Evolutionary conservation across 2,113 vertebrate species (phyloP).

Genomic region (Nyctibius bracteatus): DNA sequence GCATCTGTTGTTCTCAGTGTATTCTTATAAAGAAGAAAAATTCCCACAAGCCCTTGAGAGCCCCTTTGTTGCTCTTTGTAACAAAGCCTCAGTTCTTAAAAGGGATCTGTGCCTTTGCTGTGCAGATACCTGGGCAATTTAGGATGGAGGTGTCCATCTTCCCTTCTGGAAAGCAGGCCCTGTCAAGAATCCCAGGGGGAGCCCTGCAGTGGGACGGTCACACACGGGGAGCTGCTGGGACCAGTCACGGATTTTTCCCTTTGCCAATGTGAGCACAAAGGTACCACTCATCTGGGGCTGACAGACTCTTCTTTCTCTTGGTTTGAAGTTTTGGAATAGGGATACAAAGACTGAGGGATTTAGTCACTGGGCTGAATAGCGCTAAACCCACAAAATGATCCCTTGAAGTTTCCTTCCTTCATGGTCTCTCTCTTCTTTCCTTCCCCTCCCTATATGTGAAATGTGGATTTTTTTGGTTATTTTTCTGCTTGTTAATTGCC

Average conservation of each 20-base stretch:
- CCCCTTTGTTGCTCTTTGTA: not conserved
- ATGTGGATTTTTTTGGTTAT: constrained; percentile 73
- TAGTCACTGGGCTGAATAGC: not conserved
- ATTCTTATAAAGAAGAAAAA: not conserved
- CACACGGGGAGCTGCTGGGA: not conserved
- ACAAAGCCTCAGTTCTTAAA: not conserved
- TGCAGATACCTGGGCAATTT: not conserved
- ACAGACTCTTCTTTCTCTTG: not conserved
- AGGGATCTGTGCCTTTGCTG: not conserved
- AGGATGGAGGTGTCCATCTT: not conserved
- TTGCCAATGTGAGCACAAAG: not conserved
- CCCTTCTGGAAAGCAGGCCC: not conserved
- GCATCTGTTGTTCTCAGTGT: not conserved
- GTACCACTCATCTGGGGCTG: not conserved
- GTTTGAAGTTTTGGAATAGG: not conserved
- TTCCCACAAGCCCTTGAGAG: not conserved
- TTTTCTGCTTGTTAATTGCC: constrained; percentile 73
- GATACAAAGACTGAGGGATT: not conserved
- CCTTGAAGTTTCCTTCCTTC: constrained; percentile 70
- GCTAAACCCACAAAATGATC: constrained; percentile 3
- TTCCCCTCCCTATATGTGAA: constrained; percentile 60
- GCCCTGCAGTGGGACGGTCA: not conserved
- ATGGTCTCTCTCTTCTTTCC: not conserved
- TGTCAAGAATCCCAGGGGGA: not conserved
- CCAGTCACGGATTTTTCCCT: not conserved